Evolutionary conservation across 2,113 vertebrate species (phyloP).

Genomic region (Lophochroa leadbeateri): DNA sequence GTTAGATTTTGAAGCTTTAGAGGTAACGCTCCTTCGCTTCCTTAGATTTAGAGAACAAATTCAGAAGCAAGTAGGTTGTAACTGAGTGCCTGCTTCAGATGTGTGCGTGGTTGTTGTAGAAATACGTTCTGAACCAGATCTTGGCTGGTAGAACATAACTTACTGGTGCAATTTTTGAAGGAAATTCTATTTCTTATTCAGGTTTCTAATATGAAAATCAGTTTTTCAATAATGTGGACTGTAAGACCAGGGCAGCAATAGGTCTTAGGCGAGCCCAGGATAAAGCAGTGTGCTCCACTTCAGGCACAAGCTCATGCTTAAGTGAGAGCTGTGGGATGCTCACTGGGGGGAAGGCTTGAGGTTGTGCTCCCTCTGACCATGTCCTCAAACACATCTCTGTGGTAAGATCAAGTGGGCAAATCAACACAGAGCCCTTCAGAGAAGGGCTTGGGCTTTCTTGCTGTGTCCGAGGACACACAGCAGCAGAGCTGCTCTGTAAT

Average conservation of each 20-base stretch:
- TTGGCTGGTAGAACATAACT: not conserved
- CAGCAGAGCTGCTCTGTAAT: not conserved
- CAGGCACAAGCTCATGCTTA: not conserved
- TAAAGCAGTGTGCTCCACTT: not conserved
- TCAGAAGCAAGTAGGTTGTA: not conserved
- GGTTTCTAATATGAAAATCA: not conserved
- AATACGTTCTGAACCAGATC: not conserved
- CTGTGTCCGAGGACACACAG: rapidly evolving
- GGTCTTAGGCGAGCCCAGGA: not conserved
- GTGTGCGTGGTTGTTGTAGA: rapidly evolving
- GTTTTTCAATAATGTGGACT: not conserved
- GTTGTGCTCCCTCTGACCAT: not conserved
- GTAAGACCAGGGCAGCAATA: not conserved
- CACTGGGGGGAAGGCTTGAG: not conserved
- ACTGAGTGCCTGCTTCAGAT: not conserved
- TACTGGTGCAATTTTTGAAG: not conserved
- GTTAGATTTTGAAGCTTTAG: not conserved
- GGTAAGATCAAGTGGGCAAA: not conserved
- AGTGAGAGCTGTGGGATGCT: not conserved
- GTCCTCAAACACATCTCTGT: not conserved
- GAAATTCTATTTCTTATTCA: not conserved
- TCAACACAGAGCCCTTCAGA: not conserved
- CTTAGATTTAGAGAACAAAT: not conserved
- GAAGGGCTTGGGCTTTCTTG: not conserved
- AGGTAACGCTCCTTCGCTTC: not conserved